Percentiles rank a stretch among this genome's conserved stretches.
These are phyloP conservation scores for Liparis tanakae DNA, from an alignment of 2,797 vertebrate genomes.

Conservation along the genomic window DNA sequence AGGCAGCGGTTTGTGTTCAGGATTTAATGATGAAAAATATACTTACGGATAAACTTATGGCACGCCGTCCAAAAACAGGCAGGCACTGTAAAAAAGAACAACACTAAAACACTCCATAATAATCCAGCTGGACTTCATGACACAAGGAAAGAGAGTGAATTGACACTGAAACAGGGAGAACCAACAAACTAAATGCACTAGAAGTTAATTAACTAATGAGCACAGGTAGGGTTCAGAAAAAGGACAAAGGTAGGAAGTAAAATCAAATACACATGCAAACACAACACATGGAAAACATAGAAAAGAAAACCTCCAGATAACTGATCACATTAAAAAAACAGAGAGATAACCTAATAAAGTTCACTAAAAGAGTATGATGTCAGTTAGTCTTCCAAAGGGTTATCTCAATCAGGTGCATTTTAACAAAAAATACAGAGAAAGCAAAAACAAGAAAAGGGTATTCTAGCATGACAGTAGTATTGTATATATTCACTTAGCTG, in stretches of 20 bases:
- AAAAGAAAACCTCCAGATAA: not conserved
- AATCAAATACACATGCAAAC: not conserved
- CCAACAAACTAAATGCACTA: not conserved
- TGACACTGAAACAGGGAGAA: not conserved
- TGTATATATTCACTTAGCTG: not conserved
- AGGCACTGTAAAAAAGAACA: not conserved
- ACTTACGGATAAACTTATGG: not conserved
- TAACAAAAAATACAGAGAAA: not conserved
- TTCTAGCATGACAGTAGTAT: not conserved
- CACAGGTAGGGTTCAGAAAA: not conserved
- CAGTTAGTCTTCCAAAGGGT: not conserved
- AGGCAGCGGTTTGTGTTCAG: not conserved
- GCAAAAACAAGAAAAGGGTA: not conserved
- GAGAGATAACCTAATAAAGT: not conserved
- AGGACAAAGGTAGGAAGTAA: not conserved
- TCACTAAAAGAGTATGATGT: not conserved
- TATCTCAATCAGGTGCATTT: not conserved
- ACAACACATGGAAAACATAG: not conserved
- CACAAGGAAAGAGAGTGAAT: not conserved
- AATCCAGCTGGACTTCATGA: not conserved
- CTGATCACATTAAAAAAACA: not conserved
- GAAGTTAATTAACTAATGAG: not conserved
- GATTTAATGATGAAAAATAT: not conserved
- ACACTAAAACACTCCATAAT: not conserved
- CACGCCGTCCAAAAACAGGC: not conserved